Percentiles rank a stretch among this genome's conserved stretches.
phyloP scores from a whole-genome alignment of 1,140 invertebrate genomes.

The Drosophila lini region DNA sequence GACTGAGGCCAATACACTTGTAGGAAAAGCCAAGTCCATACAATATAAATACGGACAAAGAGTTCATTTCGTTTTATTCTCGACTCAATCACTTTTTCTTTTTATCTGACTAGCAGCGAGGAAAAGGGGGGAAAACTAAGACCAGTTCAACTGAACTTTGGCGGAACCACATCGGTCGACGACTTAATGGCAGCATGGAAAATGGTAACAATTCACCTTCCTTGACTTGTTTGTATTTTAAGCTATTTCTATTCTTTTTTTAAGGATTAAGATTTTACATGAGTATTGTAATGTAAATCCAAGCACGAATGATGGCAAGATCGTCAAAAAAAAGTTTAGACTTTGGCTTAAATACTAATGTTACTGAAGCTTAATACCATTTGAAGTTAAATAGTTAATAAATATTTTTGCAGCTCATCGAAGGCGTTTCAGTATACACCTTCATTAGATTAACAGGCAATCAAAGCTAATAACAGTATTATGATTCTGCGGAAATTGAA shows the following conservation, averaged over 20 bases:
- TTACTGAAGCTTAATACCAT: neutral
- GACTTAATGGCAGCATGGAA: slow-evolving; percentile 19
- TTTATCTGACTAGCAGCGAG: slow-evolving; percentile 19
- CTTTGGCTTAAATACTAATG: neutral
- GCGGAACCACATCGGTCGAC: slow-evolving; percentile 25
- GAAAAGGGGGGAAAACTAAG: slow-evolving; percentile 11
- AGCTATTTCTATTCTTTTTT: slow-evolving; percentile 31
- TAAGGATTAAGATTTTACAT: slow-evolving; percentile 38
- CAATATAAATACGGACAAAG: slow-evolving; percentile 61
- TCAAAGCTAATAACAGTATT: slow-evolving; percentile 20
- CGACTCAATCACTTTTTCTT: slow-evolving; percentile 15
- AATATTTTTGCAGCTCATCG: no score
- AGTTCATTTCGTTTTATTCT: slow-evolving; percentile 11
- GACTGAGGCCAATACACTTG: slow-evolving; percentile 37
- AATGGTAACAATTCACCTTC: slow-evolving; percentile 25
- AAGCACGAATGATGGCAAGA: slow-evolving; percentile 42
- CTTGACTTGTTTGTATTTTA: slow-evolving; percentile 17
- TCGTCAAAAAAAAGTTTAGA: slow-evolving; percentile 27
- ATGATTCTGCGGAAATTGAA: slow-evolving; percentile 48
- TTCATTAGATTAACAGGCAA: slow-evolving; percentile 41
- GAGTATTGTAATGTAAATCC: slow-evolving; percentile 54
- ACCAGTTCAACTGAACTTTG: slow-evolving; percentile 14
- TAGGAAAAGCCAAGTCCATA: slow-evolving; percentile 28
- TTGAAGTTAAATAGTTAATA: neutral
- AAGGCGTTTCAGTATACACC: no score